phyloP scores from a whole-genome alignment of 2,113 vertebrate species.

The Epinephelus lanceolatus region DNA sequence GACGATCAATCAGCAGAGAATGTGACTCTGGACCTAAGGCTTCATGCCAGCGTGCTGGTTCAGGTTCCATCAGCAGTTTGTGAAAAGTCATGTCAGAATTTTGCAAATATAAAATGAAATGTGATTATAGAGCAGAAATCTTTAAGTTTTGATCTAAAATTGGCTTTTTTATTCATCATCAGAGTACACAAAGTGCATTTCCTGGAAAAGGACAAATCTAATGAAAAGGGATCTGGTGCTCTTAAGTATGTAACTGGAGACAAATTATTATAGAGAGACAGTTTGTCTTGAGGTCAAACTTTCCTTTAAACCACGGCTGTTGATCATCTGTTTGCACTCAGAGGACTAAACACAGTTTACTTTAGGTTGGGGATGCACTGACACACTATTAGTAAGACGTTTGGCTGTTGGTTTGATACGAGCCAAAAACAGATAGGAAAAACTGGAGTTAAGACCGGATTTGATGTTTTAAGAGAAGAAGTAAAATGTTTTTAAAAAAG shows the following conservation, averaged over 20 bases:
- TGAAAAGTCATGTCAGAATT: neutral
- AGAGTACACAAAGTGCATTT: neutral
- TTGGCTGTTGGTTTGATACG: neutral
- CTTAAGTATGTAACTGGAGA: neutral
- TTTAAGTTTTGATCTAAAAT: neutral
- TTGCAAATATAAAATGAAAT: neutral
- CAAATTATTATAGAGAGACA: neutral
- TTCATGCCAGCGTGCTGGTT: slow-evolving; percentile 5
- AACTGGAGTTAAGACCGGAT: no score
- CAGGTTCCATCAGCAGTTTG: slow-evolving; percentile 1
- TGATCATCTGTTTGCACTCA: neutral
- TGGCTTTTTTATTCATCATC: no score
- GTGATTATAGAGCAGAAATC: neutral
- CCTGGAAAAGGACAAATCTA: neutral
- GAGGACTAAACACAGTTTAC: neutral
- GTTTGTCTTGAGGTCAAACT: neutral
- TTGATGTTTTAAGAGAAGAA: neutral
- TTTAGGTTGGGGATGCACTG: neutral
- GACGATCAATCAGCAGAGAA: slow-evolving; percentile 9
- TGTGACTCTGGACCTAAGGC: neutral
- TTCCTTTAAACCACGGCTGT: neutral
- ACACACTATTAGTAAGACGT: neutral
- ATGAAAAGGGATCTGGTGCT: neutral
- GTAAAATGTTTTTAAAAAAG: no score
- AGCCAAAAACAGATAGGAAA: neutral